Conservation (phyloP, 2,797 vertebrate genomes). For the Anguilla megastoma region DNA sequence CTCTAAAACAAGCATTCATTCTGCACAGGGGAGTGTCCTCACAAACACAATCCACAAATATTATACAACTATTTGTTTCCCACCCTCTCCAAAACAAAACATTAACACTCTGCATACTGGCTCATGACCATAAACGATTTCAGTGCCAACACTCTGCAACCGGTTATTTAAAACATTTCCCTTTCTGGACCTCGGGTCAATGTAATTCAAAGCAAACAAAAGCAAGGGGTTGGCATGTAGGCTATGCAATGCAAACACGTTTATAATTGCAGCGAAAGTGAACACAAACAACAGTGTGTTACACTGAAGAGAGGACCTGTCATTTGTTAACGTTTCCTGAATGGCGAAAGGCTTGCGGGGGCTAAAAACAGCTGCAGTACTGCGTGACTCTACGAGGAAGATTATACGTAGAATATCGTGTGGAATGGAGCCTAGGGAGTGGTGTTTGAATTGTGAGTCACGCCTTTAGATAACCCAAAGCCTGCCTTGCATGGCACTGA, state of each 20-base stretch:
- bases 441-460: slow-evolving; percentile 7
- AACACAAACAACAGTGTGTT: not conserved
- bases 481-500: not conserved
- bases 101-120: not conserved
- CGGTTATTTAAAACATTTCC: not conserved
- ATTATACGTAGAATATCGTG: not conserved
- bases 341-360: not conserved
- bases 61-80: slow-evolving; percentile 48
- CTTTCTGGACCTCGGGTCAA: not conserved
- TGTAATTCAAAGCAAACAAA: not conserved
- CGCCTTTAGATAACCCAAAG: not conserved
- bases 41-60: slow-evolving; percentile 48
- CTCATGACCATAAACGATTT: not conserved
- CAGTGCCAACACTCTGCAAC: not conserved
- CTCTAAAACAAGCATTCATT: slow-evolving; percentile 50
- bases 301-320: not conserved
- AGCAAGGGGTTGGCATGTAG: not conserved
- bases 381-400: not conserved
- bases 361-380: not conserved
- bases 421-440: not conserved
- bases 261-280: not conserved
- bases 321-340: not conserved
- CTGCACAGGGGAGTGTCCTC: slow-evolving; percentile 55
- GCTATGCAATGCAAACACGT: not conserved
- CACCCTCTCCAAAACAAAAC: not conserved